Base-by-base conservation (phyloP, 2,888 invertebrate species). In the Standfussiana lucernea region DNA sequence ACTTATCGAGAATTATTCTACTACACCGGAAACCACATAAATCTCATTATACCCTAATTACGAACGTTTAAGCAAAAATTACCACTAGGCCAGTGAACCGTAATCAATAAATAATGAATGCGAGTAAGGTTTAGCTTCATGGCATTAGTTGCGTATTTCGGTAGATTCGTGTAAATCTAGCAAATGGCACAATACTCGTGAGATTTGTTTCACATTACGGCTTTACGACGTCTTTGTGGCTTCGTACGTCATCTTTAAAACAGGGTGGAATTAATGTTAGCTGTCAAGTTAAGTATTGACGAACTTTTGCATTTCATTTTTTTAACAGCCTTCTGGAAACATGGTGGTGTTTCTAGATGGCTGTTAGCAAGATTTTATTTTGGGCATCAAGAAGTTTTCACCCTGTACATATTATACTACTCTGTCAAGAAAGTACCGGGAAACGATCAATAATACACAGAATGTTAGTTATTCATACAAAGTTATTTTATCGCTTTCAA, bases 171-270 rank as follows among this genome's bases (percentile, higher is more conserved):
- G 59, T 71, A 80, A 80, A 84, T 84, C 68, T 73, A 21, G 50
- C 56, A 72, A 78, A 69, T 77, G 45, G 62, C 32, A 56, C 11
- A 7, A 62, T 68, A 47, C 83, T 74, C 79, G 13, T 42, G 79
- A 77, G 86, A 89, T 89, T 90, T 80, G 89, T 88, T 89, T 81
- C 82, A 65, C 72, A 68, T 78, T 75, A 83, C 79, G 67, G 86
- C 86, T 92, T 91, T 86, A 92, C 89, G 89, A 90, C 69, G 83
- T 79, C 83, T 88, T 88, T 88, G 87, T 85, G 86, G 86, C 84
- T 82, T 84, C 66, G 15, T 28, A 64, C 59, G 15, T 69, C 59
- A 21, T 73, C 40, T 24, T 24, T 40, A 40, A 40, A 32, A 72
- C 37, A 66, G 66, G 61, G 4, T 62, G 66, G 21, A 59, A 37